Evolutionary conservation across 2,888 invertebrate genomes (phyloP).

Genomic region (Rhagium mordax): DNA sequence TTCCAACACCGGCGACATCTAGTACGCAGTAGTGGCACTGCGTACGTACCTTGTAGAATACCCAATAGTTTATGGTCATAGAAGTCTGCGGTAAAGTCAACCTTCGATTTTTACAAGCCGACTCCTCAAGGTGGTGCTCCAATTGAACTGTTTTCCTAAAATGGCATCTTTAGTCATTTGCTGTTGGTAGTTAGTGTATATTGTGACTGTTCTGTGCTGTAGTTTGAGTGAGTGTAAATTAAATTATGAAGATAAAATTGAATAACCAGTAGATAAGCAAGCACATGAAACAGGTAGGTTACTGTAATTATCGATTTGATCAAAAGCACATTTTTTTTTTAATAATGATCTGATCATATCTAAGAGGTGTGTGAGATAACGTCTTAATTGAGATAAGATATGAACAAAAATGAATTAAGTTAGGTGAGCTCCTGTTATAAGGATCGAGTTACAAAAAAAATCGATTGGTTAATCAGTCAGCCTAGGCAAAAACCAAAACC

Average conservation of each 20-base stretch:
- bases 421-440: slow-evolving; percentile 5
- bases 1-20: background rate
- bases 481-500: slow-evolving; percentile 25
- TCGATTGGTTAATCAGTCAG: background rate
- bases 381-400: background rate
- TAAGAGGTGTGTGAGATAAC: background rate
- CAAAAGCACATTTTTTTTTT: background rate
- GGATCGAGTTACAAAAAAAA: background rate
- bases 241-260: slow-evolving; percentile 27
- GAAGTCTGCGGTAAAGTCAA: background rate
- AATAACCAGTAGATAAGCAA: slow-evolving; percentile 21
- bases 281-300: slow-evolving; percentile 7
- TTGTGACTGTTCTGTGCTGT: slow-evolving; percentile 3
- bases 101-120: background rate
- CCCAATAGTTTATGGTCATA: background rate
- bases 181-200: slow-evolving; percentile 1
- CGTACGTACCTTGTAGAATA: background rate
- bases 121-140: slow-evolving; percentile 7
- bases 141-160: slow-evolving; percentile 39
- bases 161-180: slow-evolving; percentile 37
- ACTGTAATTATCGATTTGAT: background rate
- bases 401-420: background rate
- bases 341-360: background rate
- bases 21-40: background rate
- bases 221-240: slow-evolving; percentile 21